Percentiles rank a stretch among this genome's conserved stretches.
Evolutionary conservation across 92 coral and sea anemone species (phyloP).

Genomic region (Epizoanthus illoricatus): DNA sequence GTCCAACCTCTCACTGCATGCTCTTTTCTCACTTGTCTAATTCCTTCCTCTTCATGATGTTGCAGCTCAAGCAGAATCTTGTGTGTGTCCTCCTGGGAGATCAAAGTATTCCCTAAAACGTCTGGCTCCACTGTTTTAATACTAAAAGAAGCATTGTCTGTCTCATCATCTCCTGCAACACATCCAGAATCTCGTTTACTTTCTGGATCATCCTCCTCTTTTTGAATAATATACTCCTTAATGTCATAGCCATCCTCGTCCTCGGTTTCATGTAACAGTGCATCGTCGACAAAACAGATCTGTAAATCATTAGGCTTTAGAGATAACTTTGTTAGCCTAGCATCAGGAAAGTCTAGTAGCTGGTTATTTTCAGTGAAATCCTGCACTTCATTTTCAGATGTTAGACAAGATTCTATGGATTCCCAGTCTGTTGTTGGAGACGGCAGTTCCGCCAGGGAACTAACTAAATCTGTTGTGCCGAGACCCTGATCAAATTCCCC

Average conservation of each 20-base stretch:
- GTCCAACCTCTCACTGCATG: constrained; percentile 75
- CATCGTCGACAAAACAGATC: constrained; percentile 92
- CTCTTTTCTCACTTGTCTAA: constrained; percentile 41
- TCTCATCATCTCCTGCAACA: constrained; percentile 86
- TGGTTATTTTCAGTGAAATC: constrained; percentile 67
- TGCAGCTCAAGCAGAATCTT: constrained; percentile 86
- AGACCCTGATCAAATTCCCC: constrained; percentile 53
- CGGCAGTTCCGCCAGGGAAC: constrained; percentile 82
- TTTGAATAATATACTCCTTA: constrained; percentile 84
- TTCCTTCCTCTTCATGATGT: constrained; percentile 53
- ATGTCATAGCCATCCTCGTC: constrained; percentile 90
- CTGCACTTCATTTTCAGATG: constrained; percentile 70
- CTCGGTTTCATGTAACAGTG: constrained; percentile 69
- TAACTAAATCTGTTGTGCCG: constrained; percentile 59
- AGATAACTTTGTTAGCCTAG: constrained; percentile 68
- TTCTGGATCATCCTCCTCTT: constrained; percentile 75
- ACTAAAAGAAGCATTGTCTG: constrained; percentile 71
- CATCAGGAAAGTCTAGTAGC: constrained; percentile 62
- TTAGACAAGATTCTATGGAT: constrained; percentile 89
- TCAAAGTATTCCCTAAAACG: constrained; percentile 59
- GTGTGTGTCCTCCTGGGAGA: constrained; percentile 82
- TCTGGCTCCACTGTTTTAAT: constrained; percentile 91
- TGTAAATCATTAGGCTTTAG: constrained; percentile 83
- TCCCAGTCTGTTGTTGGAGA: constrained; percentile 99
- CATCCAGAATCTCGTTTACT: constrained; percentile 97